These are phyloP conservation scores for Bettongia penicillata DNA, from an alignment of 2,113 vertebrate genomes.

Conservation along the genomic window DNA sequence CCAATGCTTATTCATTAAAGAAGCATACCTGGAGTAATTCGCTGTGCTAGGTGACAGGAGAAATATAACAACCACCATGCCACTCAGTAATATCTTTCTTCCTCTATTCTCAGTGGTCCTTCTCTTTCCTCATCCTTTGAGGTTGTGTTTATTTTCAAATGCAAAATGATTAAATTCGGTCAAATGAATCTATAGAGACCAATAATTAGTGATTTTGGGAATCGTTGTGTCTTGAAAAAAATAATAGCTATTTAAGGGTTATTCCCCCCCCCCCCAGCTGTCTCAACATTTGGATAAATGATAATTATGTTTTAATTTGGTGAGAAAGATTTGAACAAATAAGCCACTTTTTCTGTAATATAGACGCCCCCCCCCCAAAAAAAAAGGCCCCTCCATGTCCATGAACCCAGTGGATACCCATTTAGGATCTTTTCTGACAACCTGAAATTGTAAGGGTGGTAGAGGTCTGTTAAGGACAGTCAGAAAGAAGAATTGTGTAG, in stretches of 20 bases:
- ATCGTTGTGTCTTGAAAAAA: background rate
- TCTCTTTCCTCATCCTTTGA: background rate
- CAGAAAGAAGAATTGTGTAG: background rate
- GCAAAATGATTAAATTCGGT: background rate
- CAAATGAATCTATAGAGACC: background rate
- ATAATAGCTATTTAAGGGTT: background rate
- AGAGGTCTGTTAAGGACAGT: background rate
- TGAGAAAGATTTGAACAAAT: background rate
- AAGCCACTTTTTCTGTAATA: background rate
- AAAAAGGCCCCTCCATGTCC: background rate
- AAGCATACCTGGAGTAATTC: background rate
- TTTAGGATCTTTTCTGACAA: slow-evolving; percentile 5
- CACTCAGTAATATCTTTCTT: background rate
- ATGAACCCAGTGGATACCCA: background rate
- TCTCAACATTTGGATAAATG: background rate
- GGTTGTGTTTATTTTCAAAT: background rate
- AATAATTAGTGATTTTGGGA: background rate
- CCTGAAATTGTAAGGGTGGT: slow-evolving; percentile 20
- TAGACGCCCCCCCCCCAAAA: background rate
- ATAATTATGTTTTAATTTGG: background rate
- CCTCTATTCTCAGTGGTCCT: background rate
- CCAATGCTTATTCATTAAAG: background rate
- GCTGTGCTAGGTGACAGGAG: background rate
- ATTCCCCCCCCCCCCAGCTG: background rate
- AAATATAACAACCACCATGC: background rate